Evolutionary conservation across 2,888 invertebrate genomes (phyloP).

Genomic region (Eretmocerus hayati): DNA sequence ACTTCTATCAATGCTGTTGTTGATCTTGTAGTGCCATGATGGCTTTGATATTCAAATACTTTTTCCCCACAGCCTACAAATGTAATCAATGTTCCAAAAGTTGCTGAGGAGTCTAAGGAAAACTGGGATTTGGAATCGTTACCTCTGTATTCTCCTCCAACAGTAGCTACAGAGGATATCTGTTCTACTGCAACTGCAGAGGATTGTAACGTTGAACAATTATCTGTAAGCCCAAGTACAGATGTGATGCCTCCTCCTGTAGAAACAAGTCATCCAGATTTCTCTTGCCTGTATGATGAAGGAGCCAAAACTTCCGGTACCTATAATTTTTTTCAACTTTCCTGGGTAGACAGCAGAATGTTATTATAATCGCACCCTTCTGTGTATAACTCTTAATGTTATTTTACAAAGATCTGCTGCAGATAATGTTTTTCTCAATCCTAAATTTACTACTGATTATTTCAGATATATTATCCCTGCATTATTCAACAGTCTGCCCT

Average conservation of each 20-base stretch:
- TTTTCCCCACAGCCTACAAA: slow-evolving; percentile 37
- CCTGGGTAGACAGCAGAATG: no score
- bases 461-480: slow-evolving; percentile 39
- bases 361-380: no score
- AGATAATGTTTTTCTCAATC: no score
- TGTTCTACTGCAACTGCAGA: slow-evolving; percentile 25
- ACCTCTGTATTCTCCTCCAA: slow-evolving; percentile 32
- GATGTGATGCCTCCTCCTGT: slow-evolving; percentile 39
- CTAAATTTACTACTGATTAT: no score
- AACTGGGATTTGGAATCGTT: slow-evolving; percentile 39
- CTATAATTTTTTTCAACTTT: not conserved
- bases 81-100: slow-evolving; percentile 28
- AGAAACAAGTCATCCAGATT: slow-evolving; percentile 43
- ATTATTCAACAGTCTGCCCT: slow-evolving; percentile 39
- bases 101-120: slow-evolving; percentile 42
- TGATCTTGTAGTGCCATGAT: no score
- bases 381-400: no score
- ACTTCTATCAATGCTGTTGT: no score
- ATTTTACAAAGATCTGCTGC: no score
- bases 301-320: slow-evolving; percentile 48
- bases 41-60: no score
- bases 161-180: slow-evolving; percentile 26
- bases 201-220: slow-evolving; percentile 29
- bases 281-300: slow-evolving; percentile 50
- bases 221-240: slow-evolving; percentile 29